Base-by-base conservation (phyloP, 1,140 invertebrate species). In the Campoletis sonorensis region DNA sequence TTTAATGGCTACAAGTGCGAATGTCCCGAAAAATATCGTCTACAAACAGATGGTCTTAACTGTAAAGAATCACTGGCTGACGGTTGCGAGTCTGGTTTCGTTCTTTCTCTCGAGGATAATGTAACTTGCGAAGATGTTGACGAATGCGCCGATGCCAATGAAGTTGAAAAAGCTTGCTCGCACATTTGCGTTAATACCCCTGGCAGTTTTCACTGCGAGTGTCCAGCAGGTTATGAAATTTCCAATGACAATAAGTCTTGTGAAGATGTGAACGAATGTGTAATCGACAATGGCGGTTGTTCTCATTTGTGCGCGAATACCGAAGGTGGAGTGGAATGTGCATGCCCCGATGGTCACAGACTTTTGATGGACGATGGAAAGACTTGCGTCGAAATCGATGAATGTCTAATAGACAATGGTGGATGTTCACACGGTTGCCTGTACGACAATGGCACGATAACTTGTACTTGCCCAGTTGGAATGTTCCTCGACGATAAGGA, bases 381-480 rank as follows among this genome's bases (percentile, higher is more conserved):
- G 70, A 92, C 90, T 4, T 95, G 94, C 82, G 84, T 91, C 82
- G 93, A 94, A 85, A 91, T 95, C 26, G 92, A 95, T 85, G 94
- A 95, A 80, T 95, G 95, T 86, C 79, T 88, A 4, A 85, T 91
- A 13, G 91, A 93, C 40, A 94, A 94, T 75, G 93, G 93, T 0
- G 91, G 91, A 0, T 94, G 94, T 82, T 93, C 93, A 4, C 92
- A 93, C 76, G 85, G 87, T 72, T 93, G 92, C 72, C 83, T 86
- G 8, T 93, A 93, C 81, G 87, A 90, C 16, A 88, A 92, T 23
- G 91, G 90, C 15, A 91, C 84, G 21, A 91, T 89, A 54, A 87
- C 85, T n/a, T 96, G 96, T 87, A 90, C 91, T 33, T 96, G 96
- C 87, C 94, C 95, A 0, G 88, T 90, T 10, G 96, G 96, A 0